These are phyloP conservation scores for Colletes gigas DNA, from an alignment of 1,140 invertebrate genomes.

Conservation along the genomic window DNA sequence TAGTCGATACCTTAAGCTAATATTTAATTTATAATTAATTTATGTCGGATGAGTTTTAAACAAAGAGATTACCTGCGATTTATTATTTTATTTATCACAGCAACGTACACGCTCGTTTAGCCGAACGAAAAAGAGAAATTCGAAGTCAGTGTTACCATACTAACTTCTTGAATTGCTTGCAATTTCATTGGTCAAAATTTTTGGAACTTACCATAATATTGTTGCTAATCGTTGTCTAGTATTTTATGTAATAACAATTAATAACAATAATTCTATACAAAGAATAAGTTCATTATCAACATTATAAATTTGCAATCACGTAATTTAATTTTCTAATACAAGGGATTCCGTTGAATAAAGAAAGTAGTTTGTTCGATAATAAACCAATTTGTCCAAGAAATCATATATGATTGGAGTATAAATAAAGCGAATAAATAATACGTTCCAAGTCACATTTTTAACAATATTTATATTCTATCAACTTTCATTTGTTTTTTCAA, in stretches of 20 bases:
- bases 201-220: background rate
- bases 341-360: too few species aligned
- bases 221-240: background rate
- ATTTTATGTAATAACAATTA: background rate
- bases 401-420: slow-evolving; percentile 20
- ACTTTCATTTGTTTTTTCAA: background rate
- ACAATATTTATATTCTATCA: slow-evolving; percentile 11
- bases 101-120: slow-evolving; percentile 70
- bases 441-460: background rate
- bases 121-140: slow-evolving; percentile 70
- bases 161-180: background rate
- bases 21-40: slow-evolving; percentile 23
- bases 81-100: slow-evolving; percentile 75
- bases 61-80: slow-evolving; percentile 80
- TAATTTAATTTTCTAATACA: background rate
- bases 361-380: background rate
- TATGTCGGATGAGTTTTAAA: slow-evolving; percentile 59
- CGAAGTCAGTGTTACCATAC: slow-evolving; percentile 7
- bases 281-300: background rate
- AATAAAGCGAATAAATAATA: slow-evolving; percentile 4
- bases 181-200: background rate
- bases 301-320: background rate
- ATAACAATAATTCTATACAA: background rate
- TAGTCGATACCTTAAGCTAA: slow-evolving; percentile 22
- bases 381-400: slow-evolving; percentile 31